A percentile compares a stretch with the other conserved stretches of the same genome.
These are phyloP conservation scores for Camponotus floridanus DNA, from an alignment of 1,140 invertebrate species.

Conservation along the genomic window DNA sequence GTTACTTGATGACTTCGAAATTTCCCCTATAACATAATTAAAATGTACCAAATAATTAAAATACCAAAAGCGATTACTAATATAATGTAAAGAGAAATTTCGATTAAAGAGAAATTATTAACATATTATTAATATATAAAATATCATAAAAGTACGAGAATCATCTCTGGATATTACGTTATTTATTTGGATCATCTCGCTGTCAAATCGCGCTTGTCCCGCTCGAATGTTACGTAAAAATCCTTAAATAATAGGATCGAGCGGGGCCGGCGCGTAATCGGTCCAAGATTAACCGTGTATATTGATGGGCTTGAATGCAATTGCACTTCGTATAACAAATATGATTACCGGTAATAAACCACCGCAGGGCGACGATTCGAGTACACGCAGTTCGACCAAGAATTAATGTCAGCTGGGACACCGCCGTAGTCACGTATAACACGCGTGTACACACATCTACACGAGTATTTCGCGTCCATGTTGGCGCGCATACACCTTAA, in stretches of 20 bases:
- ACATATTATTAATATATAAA: background rate
- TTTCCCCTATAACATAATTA: slow-evolving; percentile 2
- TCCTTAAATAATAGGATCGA: slow-evolving; percentile 11
- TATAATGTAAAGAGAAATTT: background rate
- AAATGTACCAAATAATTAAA: background rate
- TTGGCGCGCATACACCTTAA: slow-evolving; percentile 59
- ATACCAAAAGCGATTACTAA: background rate
- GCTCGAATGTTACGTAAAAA: background rate
- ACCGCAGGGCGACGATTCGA: slow-evolving; percentile 40
- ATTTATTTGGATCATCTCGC: slow-evolving; percentile 15
- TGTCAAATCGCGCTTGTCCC: background rate
- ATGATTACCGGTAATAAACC: slow-evolving; percentile 65
- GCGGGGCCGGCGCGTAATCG: background rate
- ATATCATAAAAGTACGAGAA: background rate
- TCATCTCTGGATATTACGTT: background rate
- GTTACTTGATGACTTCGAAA: slow-evolving; percentile 20
- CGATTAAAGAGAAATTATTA: background rate
- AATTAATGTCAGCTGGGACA: slow-evolving; percentile 68
- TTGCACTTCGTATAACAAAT: slow-evolving; percentile 51
- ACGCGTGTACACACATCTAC: background rate
- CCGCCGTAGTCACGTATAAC: background rate
- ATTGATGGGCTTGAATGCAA: slow-evolving; percentile 29
- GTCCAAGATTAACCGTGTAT: slow-evolving; percentile 10
- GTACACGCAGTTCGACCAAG: slow-evolving; percentile 64
- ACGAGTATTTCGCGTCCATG: background rate